Percentiles rank a stretch among this genome's conserved stretches.
Conservation (phyloP, 2,797 vertebrate species). For the Tiaroga cobitis region DNA sequence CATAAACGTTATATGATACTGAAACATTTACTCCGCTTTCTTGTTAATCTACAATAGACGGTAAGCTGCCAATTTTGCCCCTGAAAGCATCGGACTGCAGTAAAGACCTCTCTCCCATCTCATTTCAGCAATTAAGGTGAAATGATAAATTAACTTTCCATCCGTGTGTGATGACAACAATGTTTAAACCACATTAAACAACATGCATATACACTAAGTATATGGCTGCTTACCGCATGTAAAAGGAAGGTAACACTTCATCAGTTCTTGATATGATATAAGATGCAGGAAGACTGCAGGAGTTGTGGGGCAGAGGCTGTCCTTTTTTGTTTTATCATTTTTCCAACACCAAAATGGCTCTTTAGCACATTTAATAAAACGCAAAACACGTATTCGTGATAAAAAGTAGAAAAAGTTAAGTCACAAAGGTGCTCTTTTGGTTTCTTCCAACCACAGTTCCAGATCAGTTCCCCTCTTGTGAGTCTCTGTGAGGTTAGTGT, state of each 20-base stretch:
- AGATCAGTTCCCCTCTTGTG: slow-evolving; percentile 2
- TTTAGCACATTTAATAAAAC: slow-evolving; percentile 33
- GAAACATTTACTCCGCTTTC: slow-evolving; percentile 30
- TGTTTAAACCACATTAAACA: slow-evolving; percentile 8
- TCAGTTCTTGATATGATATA: slow-evolving; percentile 27
- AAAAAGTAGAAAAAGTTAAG: slow-evolving; percentile 51
- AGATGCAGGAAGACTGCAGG: slow-evolving; percentile 53
- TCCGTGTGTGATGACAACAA: slow-evolving; percentile 14
- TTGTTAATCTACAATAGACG: slow-evolving; percentile 38
- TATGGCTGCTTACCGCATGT: slow-evolving; percentile 14
- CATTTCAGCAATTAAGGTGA: slow-evolving; percentile 28
- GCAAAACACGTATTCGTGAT: slow-evolving; percentile 47
- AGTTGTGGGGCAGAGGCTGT: slow-evolving; percentile 10
- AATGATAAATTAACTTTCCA: slow-evolving; percentile 48
- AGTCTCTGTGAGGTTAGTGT: slow-evolving; percentile 12
- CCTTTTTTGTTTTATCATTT: slow-evolving; percentile 21
- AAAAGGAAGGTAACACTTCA: slow-evolving; percentile 8
- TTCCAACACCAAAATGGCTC: slow-evolving; percentile 55
- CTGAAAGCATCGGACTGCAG: slow-evolving; percentile 38
- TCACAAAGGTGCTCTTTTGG: slow-evolving; percentile 47
- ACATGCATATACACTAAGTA: slow-evolving; percentile 20
- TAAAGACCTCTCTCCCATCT: slow-evolving; percentile 18
- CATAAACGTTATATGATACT: slow-evolving; percentile 37
- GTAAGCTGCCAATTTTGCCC: slow-evolving; percentile 60
- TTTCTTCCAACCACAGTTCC: slow-evolving; percentile 41